Conservation (phyloP, 2,888 invertebrate genomes). For the Teleiodes luculella region DNA sequence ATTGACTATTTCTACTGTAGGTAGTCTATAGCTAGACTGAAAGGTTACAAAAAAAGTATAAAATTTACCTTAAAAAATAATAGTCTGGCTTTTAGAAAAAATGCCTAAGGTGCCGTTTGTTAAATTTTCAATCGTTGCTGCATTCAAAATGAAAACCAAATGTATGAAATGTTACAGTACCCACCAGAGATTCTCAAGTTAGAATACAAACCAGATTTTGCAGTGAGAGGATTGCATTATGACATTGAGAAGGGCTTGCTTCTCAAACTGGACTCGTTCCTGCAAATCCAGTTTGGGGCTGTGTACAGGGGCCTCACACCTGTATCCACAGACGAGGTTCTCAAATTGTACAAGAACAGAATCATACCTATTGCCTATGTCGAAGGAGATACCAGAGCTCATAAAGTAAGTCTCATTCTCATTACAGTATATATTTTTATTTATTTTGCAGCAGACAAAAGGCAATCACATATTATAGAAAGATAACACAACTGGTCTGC, state of each 20-base stretch:
- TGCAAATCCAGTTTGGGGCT: slow-evolving; percentile 97
- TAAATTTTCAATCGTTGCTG: no score
- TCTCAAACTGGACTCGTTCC: slow-evolving; percentile 95
- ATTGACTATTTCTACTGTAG: no score
- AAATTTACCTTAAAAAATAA: no score
- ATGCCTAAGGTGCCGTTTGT: no score
- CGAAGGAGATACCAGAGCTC: slow-evolving; percentile 85
- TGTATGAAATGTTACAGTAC: slow-evolving; percentile 82
- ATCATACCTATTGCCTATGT: slow-evolving; percentile 93
- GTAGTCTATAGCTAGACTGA: no score
- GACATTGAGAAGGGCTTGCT: slow-evolving; percentile 96
- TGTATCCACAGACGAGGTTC: slow-evolving; percentile 90
- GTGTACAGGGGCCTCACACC: slow-evolving; percentile 92
- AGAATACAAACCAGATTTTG: slow-evolving; percentile 95
- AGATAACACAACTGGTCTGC: no score
- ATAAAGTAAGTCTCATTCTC: slow-evolving; percentile 80
- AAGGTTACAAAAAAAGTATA: no score
- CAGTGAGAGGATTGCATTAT: slow-evolving; percentile 98
- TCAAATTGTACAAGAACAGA: slow-evolving; percentile 89
- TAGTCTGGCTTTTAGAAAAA: no score
- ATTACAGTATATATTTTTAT: no score
- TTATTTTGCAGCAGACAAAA: no score
- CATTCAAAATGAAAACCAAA: no score
- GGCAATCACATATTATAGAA: no score
- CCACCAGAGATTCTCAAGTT: slow-evolving; percentile 89